phyloP scores from a whole-genome alignment of 2,888 invertebrate genomes.

The Lathronympha strigana region DNA sequence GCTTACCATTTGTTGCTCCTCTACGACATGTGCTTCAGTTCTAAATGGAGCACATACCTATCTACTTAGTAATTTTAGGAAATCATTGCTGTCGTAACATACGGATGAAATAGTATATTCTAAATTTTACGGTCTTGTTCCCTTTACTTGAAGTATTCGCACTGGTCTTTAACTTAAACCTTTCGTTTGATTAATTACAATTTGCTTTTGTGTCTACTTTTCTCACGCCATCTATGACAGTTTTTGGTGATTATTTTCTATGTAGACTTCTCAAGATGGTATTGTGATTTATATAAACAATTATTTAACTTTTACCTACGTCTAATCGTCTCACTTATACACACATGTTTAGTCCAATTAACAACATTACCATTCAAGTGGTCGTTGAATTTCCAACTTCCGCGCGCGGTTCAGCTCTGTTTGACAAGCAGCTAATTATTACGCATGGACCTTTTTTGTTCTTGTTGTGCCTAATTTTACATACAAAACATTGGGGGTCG shows the following conservation, averaged over 20 bases:
- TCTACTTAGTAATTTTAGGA: not conserved
- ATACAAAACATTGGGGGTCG: conserved; percentile 22
- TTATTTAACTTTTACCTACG: not conserved
- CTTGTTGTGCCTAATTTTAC: conserved; percentile 29
- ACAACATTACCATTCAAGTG: conserved; percentile 56
- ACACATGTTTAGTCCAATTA: conserved; percentile 40
- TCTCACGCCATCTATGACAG: too few relatives aligned
- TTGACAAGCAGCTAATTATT: conserved; percentile 60
- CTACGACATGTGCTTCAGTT: conserved; percentile 41
- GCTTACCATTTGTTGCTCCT: conserved; percentile 47
- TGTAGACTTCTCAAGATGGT: too few relatives aligned
- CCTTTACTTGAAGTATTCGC: too few relatives aligned
- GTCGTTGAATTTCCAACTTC: conserved; percentile 57
- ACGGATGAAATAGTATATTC: not conserved
- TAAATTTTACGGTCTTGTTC: not conserved
- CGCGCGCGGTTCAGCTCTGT: conserved; percentile 67
- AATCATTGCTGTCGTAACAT: not conserved
- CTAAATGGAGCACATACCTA: not conserved
- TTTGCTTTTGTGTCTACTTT: too few relatives aligned
- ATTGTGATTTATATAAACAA: too few relatives aligned
- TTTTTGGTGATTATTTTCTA: too few relatives aligned
- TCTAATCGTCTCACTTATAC: not conserved
- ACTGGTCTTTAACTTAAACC: too few relatives aligned
- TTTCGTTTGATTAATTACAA: too few relatives aligned
- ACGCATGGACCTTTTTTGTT: conserved; percentile 46